Evolutionary conservation across 2,797 vertebrate species (phyloP).

Genomic region (Clamator glandarius): DNA sequence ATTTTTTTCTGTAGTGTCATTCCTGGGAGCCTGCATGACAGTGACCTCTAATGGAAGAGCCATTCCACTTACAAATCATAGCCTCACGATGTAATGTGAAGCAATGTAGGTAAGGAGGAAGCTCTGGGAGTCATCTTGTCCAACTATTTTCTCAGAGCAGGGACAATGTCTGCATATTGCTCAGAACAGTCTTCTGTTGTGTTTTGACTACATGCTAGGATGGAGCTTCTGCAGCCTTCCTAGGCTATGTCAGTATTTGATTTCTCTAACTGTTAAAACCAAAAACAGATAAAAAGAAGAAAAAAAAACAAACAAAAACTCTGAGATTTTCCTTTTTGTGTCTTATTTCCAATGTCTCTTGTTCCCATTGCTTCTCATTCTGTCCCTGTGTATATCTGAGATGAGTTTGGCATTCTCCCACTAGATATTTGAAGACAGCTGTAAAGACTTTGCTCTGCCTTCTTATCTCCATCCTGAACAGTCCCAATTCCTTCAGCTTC

Average conservation of each 20-base stretch:
- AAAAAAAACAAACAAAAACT: neutral
- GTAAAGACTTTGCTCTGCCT: neutral
- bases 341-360: neutral
- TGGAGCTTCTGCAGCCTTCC: neutral
- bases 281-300: too few species aligned
- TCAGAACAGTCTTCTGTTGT: neutral
- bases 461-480: neutral
- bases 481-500: neutral
- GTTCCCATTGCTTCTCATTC: neutral
- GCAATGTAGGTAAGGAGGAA: fast-evolving
- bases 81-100: too few species aligned
- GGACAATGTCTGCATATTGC: too few species aligned
- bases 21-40: neutral
- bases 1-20: fast-evolving
- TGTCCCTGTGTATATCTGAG: neutral
- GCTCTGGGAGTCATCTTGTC: neutral
- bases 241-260: neutral
- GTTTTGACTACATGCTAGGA: neutral
- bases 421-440: neutral
- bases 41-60: neutral
- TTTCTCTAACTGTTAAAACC: neutral
- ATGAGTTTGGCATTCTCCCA: neutral
- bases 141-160: neutral
- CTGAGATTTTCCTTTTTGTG: neutral
- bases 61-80: fast-evolving